Percentiles rank a stretch among this genome's conserved stretches.
Conservation (phyloP, 2,113 vertebrate species). For the Amia ocellicauda region DNA sequence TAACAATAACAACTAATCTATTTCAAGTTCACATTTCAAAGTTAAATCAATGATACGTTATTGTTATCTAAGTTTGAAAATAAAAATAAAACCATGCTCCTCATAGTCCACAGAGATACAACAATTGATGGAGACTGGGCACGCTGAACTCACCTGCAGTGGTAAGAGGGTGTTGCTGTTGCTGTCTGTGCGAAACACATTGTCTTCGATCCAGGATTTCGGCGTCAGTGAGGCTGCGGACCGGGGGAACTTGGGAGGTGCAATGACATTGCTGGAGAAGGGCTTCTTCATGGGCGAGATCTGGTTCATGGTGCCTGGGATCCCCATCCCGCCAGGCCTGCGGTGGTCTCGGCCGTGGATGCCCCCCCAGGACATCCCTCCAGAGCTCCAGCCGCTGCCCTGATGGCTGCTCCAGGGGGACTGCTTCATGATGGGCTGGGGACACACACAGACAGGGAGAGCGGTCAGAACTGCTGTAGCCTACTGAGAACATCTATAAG, state of each 20-base stretch:
- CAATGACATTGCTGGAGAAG: slow-evolving; percentile 94
- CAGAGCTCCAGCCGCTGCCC: slow-evolving; percentile 88
- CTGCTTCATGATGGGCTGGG: slow-evolving; percentile 90
- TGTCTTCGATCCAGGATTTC: slow-evolving; percentile 95
- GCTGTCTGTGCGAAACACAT: slow-evolving; percentile 91
- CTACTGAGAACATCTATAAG: background rate
- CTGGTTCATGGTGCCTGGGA: slow-evolving; percentile 86
- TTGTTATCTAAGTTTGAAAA: too few relatives aligned
- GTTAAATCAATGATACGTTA: too few relatives aligned
- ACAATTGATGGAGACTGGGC: background rate
- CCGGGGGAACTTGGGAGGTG: slow-evolving; percentile 93
- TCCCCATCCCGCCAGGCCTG: slow-evolving; percentile 80
- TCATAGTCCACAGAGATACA: too few relatives aligned
- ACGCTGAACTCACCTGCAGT: slow-evolving; percentile 82
- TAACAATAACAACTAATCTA: too few relatives aligned
- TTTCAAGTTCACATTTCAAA: too few relatives aligned
- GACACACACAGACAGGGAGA: slow-evolving; percentile 9
- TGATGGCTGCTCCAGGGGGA: slow-evolving; percentile 93
- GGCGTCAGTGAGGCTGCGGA: slow-evolving; percentile 82
- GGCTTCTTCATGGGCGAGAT: slow-evolving; percentile 94
- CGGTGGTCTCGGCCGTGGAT: slow-evolving; percentile 86
- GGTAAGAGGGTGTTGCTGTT: slow-evolving; percentile 96
- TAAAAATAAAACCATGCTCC: too few relatives aligned
- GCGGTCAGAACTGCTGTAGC: background rate
- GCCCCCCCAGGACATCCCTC: slow-evolving; percentile 88